Conservation (phyloP, 2,113 vertebrate genomes). For the Seriola aureovittata region DNA sequence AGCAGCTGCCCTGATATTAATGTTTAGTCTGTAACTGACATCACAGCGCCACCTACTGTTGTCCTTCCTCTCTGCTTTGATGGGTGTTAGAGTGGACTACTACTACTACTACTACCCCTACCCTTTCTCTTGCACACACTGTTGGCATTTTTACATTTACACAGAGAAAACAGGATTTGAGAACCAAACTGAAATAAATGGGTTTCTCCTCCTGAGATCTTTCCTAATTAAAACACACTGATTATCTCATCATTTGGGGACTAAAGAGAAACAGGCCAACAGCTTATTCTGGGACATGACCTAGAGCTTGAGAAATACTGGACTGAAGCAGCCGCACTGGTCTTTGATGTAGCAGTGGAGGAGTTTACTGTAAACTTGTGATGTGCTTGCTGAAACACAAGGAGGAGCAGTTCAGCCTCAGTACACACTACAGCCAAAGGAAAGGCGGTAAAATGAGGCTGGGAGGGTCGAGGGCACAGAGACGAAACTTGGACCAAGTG, state of each 20-base stretch:
- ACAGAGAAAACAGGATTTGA: neutral
- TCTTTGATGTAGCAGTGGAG: neutral
- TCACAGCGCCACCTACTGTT: conserved; percentile 31
- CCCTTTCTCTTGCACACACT: too few species aligned
- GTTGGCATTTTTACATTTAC: neutral
- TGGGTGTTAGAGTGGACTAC: too few species aligned
- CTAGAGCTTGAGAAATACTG: conserved; percentile 1
- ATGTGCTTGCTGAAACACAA: conserved; percentile 56
- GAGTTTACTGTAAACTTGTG: conserved; percentile 30
- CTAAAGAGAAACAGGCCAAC: conserved; percentile 25
- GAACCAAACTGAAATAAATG: conserved; percentile 1
- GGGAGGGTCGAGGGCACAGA: conserved; percentile 20
- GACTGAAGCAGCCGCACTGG: neutral
- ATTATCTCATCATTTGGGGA: neutral
- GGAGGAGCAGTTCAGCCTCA: conserved; percentile 68
- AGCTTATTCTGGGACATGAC: conserved; percentile 17
- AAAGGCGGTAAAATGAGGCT: neutral
- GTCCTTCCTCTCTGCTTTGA: neutral
- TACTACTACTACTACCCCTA: too few species aligned
- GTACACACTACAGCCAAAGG: neutral
- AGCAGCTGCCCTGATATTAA: neutral
- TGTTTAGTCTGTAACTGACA: neutral
- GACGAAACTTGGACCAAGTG: conserved; percentile 67
- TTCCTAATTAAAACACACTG: conserved; percentile 25
- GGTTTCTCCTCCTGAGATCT: neutral